Base-by-base conservation (phyloP, 92 coral and sea anemone genomes). In the Zoanthus sansibaricus region DNA sequence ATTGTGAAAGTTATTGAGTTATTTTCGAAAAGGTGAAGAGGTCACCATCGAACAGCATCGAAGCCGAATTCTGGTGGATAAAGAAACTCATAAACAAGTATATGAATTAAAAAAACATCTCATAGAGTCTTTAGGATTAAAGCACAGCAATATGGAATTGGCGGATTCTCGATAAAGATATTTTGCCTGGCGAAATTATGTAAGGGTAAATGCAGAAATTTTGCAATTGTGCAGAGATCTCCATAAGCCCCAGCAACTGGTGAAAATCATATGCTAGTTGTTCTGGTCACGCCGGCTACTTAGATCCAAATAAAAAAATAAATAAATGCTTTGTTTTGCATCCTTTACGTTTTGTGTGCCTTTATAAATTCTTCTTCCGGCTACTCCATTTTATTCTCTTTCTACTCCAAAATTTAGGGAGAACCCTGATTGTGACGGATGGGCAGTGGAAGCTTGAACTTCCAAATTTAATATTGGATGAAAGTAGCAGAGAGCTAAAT, bases 401-500 rank as follows among this genome's bases (percentile, higher is more conserved):
- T 25, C 25, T 25, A 25, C 25, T 25, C 25, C 25, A 25, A 25
- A 25, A 25, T 25, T 25, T 25, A 25, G 25, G 25, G 25, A 25
- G 25, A 25, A 25, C 25, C 25, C 25, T 25, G 25, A 25, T 25
- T 25, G 25, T 25, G 25, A 25, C 25, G 25, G 25, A 25, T 25
- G 25, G 25, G 25, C 25, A 25, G 25, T 25, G 25, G 25, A 25
- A 25, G 25, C 25, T 25, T 25, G 25, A 25, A 25, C 25, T 25
- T 25, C 25, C 25, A 25, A 25, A 25, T 25, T 25, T 25, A 25
- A 25, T 89, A 48, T 89, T 77, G 52, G 88, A 88, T 88, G 88
- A 88, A 87, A 56, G 71, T 32, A 79, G 67, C 79, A 87, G 86
- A 33, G 87, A 68, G 79, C 79, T 87, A 20, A 87, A 87, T 46